A percentile compares a stretch with the other conserved stretches of the same genome.
Evolutionary conservation across 2,113 vertebrate species (phyloP).

Genomic region (Bubo bubo): DNA sequence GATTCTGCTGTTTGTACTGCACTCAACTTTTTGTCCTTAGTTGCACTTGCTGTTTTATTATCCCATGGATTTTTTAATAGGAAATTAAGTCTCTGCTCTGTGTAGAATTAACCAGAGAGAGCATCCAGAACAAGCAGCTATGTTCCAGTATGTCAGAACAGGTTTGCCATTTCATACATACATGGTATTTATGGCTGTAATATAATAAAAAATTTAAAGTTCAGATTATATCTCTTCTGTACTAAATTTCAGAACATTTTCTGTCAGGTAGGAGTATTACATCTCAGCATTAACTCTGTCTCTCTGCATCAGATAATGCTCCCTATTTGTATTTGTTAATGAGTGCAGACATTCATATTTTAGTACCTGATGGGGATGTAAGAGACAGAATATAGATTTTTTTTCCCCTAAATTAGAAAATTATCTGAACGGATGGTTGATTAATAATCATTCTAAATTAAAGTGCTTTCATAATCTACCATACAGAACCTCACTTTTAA

Average conservation of each 20-base stretch:
- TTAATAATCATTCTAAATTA: conserved; percentile 73
- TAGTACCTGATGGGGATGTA: conserved; percentile 65
- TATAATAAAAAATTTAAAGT: conserved; percentile 55
- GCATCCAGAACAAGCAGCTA: neutral
- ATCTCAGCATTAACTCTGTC: neutral
- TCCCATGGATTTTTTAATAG: conserved; percentile 25
- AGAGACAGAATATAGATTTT: conserved; percentile 75
- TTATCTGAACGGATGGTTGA: conserved; percentile 68
- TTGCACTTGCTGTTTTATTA: conserved; percentile 38
- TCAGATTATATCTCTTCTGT: conserved; percentile 20
- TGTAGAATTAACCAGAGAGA: conserved; percentile 26
- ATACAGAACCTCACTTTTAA: conserved; percentile 67
- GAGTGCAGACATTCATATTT: conserved; percentile 65
- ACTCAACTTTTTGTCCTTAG: conserved; percentile 31
- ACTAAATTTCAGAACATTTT: conserved; percentile 15
- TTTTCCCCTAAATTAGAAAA: conserved; percentile 61
- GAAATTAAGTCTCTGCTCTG: neutral
- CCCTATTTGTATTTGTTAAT: conserved; percentile 68
- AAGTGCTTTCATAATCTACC: conserved; percentile 68
- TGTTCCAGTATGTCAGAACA: conserved; percentile 16
- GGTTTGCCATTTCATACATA: conserved; percentile 23
- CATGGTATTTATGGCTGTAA: neutral
- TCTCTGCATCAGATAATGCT: conserved; percentile 24
- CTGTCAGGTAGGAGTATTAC: neutral
- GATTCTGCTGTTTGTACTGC: neutral